Percentiles rank a stretch among this genome's conserved stretches.
Evolutionary conservation across 2,113 vertebrate genomes (phyloP).

Genomic region (Trematocara macrostoma): DNA sequence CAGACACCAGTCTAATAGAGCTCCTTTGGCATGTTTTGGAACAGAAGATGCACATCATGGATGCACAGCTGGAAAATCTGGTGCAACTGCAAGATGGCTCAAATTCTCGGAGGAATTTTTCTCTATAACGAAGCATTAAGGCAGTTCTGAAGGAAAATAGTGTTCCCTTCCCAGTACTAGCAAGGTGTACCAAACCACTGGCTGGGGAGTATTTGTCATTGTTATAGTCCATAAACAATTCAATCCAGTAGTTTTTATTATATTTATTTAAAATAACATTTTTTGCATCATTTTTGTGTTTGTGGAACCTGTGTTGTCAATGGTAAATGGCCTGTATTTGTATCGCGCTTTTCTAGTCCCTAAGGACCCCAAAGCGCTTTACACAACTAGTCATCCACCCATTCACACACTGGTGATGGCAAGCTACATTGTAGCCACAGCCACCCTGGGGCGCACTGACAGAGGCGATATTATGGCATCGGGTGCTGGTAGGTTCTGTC

Average conservation of each 20-base stretch:
- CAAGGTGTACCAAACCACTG: not conserved
- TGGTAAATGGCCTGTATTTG: no score
- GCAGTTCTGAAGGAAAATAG: not conserved
- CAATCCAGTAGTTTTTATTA: not conserved
- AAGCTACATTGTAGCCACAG: no score
- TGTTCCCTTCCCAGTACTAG: not conserved
- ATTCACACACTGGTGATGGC: no score
- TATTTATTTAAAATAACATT: not conserved
- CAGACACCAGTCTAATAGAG: not conserved
- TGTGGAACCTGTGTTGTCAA: no score
- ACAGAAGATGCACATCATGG: not conserved
- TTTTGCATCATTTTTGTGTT: not conserved
- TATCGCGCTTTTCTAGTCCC: no score
- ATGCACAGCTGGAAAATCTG: not conserved
- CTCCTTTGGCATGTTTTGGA: not conserved
- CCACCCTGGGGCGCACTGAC: no score
- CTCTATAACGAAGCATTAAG: not conserved
- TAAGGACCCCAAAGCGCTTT: no score
- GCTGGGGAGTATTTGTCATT: not conserved
- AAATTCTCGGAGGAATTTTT: not conserved
- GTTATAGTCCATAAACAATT: not conserved
- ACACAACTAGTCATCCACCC: no score
- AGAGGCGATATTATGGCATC: not conserved
- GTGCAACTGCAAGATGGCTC: not conserved
- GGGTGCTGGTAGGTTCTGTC: not conserved